Evolutionary conservation across 1,140 invertebrate species (phyloP).

Genomic region (Diachasma alloeum): DNA sequence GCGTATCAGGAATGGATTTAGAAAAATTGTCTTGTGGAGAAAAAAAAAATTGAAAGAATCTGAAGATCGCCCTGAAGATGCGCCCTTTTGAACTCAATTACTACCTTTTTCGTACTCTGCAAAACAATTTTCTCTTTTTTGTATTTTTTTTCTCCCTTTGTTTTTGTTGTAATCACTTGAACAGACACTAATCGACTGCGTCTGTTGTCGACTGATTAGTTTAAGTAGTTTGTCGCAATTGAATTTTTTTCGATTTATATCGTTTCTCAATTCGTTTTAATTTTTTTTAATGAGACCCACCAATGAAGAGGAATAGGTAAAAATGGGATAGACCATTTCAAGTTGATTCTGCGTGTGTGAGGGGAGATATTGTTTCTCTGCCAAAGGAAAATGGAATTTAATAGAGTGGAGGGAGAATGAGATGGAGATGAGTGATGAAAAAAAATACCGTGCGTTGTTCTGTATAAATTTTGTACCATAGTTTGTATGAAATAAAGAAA

Average conservation of each 20-base stretch:
- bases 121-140: background rate
- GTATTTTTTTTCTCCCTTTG: background rate
- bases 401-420: constrained; percentile 32
- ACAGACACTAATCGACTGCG: constrained; percentile 33
- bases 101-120: background rate
- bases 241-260: constrained; percentile 55
- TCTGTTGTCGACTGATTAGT: constrained; percentile 51
- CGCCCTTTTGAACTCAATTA: background rate
- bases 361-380: background rate
- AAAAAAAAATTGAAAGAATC: no score
- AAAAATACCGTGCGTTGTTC: constrained; percentile 58
- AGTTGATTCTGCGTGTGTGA: background rate
- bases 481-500: constrained; percentile 66
- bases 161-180: background rate
- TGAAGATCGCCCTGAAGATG: no score
- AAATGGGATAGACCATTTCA: background rate
- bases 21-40: no score
- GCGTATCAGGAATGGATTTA: no score
- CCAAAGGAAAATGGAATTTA: background rate
- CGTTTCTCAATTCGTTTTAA: constrained; percentile 35
- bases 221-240: constrained; percentile 47
- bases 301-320: background rate
- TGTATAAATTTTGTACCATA: constrained; percentile 69
- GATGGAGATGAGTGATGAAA: constrained; percentile 38
- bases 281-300: constrained; percentile 6